Conservation (phyloP, 2,113 vertebrate genomes). For the Pandion haliaetus region DNA sequence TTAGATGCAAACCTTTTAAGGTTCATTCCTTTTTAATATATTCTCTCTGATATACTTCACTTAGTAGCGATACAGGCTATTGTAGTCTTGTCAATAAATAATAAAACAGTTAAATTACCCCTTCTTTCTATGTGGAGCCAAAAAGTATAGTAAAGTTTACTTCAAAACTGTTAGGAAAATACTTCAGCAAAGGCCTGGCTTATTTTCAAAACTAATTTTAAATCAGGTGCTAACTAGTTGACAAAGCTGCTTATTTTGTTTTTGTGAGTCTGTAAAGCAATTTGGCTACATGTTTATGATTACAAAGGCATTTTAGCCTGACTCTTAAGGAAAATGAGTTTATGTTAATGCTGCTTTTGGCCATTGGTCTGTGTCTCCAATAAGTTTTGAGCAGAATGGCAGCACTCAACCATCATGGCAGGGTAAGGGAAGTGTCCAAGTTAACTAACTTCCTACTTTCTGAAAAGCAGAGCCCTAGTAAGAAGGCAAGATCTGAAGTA, state of each 20-base stretch:
- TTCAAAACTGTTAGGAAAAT: slow-evolving; percentile 10
- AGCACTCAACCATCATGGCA: background rate
- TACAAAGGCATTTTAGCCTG: background rate
- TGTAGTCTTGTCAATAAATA: slow-evolving; percentile 53
- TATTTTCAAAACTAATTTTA: slow-evolving; percentile 1
- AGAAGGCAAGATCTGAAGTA: background rate
- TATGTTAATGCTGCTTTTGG: background rate
- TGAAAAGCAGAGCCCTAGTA: background rate
- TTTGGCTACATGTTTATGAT: background rate
- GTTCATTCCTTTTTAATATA: slow-evolving; percentile 66
- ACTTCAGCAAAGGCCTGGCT: background rate
- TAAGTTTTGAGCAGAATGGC: background rate
- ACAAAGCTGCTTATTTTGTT: background rate
- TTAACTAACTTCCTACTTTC: background rate
- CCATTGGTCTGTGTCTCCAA: background rate
- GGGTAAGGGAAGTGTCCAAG: background rate
- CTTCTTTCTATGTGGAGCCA: slow-evolving; percentile 19
- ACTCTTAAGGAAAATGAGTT: background rate
- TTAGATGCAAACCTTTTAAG: slow-evolving; percentile 60
- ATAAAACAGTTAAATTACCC: slow-evolving; percentile 63
- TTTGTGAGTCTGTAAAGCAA: background rate
- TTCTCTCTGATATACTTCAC: slow-evolving; percentile 57
- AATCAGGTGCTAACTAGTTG: background rate
- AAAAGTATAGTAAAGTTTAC: background rate
- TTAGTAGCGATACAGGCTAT: slow-evolving; percentile 23